Conservation (phyloP, 1,140 invertebrate genomes). For the Drosophila pectinifera region DNA sequence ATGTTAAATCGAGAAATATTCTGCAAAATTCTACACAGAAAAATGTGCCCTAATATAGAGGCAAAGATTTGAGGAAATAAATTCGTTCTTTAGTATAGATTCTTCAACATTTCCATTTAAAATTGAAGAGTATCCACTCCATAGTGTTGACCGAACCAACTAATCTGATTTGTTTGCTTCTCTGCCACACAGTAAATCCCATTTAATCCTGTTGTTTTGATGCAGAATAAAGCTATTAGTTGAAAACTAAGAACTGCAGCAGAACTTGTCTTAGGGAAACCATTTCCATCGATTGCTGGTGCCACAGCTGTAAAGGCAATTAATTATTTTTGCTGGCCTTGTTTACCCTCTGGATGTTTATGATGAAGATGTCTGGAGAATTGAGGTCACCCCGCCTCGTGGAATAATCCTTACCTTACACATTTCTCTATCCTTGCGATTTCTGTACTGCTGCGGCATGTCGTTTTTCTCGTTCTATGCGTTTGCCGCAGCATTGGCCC, state of each 20-base stretch:
- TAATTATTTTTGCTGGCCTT: constrained; percentile 61
- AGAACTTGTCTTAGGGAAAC: constrained; percentile 11
- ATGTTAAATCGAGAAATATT: constrained; percentile 1
- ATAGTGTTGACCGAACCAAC: neutral
- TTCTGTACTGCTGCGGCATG: constrained; percentile 38
- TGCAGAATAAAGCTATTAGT: neutral
- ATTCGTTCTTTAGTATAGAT: too few species aligned
- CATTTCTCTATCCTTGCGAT: constrained; percentile 10
- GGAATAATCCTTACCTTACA: constrained; percentile 12
- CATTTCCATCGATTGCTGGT: constrained; percentile 9
- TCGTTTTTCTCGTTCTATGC: constrained; percentile 52
- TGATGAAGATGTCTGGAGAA: constrained; percentile 47
- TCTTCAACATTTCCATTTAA: neutral
- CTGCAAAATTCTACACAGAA: constrained; percentile 3
- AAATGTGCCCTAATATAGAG: too few species aligned
- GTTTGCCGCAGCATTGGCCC: constrained; percentile 40
- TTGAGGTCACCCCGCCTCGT: constrained; percentile 22
- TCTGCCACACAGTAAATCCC: neutral
- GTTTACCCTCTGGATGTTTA: constrained; percentile 44
- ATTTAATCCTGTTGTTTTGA: neutral
- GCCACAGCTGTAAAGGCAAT: constrained; percentile 16
- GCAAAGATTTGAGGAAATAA: neutral
- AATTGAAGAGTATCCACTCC: neutral
- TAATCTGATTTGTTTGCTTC: neutral
- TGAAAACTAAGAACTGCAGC: neutral